Evolutionary conservation across 1,140 invertebrate genomes (phyloP), one percentile per base, ranked within the genome.

Genomic region (Drosophila ananassae): DNA sequence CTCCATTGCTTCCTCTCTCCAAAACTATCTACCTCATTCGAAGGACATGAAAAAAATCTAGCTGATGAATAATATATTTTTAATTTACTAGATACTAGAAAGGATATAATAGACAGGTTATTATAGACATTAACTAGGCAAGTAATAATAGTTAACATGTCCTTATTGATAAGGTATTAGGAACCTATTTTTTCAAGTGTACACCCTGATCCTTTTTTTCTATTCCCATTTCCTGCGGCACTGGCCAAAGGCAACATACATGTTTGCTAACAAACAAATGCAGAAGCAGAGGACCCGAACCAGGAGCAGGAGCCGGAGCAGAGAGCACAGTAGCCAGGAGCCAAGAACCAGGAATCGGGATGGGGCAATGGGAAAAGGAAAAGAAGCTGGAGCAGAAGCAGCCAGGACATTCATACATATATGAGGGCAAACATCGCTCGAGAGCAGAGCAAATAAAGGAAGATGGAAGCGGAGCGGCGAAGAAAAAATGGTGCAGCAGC

Each of bases 241-340:
- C 63, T 82, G 82, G 82, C 82, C 82, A 87, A 89, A 89, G 82
- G 83, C 82, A 87, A 89, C 82, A 89, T 87, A 89, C 82, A 89
- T 87, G 82, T 87, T 87, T 87, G 82, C 83, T 87, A 89, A 87
- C 82, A 87, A 87, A 87, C 82, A 87, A 89, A 89, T 89, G 83
- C 83, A 79, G 51, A 62, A 72, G 54, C 47, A 52, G 46, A 37
- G 46, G 24, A 30, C 25, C 24, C 32, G 51, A 25, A 37, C n/a
- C 67, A 17, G 17, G 17, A 58, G 3, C 21, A 71, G 69, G 37
- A 69, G 62, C 61, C 73, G 50, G 60, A 62, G 62, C 74, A 62
- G 68, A 63, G 73, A 34, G 68, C 54, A 50, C 58, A 57, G 50
- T 32, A 77, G 59, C 53, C 10, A 34, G 28, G 25, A 46, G 32